Evolutionary conservation across 2,113 vertebrate genomes (phyloP).

Genomic region (Tachuris rubrigastra): DNA sequence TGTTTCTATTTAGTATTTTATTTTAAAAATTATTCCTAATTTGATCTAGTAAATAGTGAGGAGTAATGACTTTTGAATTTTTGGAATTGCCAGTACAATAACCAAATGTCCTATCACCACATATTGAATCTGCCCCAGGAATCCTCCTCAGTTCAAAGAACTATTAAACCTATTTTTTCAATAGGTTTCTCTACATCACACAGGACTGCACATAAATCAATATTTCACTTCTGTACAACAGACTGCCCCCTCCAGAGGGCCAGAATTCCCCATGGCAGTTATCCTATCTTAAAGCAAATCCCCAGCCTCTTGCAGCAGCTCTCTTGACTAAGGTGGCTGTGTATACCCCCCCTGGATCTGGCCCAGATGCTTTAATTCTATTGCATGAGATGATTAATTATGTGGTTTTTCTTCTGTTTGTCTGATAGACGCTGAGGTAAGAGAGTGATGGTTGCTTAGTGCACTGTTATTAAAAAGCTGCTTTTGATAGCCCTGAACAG

Average conservation of each 20-base stretch:
- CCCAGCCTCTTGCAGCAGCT: neutral
- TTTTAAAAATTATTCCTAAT: neutral
- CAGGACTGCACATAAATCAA: neutral
- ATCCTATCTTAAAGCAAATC: neutral
- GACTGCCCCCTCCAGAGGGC: neutral
- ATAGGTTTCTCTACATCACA: neutral
- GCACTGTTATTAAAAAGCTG: conserved; percentile 74
- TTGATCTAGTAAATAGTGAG: neutral
- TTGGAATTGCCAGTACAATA: neutral
- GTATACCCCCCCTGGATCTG: conserved; percentile 12
- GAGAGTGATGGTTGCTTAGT: conserved; percentile 64
- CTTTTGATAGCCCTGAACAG: conserved; percentile 73
- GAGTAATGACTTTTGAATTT: neutral
- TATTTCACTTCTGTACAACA: neutral
- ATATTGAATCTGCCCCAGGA: neutral
- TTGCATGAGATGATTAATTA: conserved; percentile 63
- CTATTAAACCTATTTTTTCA: neutral
- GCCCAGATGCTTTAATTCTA: conserved; percentile 53
- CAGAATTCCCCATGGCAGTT: neutral
- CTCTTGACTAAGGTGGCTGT: neutral
- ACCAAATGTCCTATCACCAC: neutral
- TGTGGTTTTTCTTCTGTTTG: conserved; percentile 68
- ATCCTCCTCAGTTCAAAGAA: neutral
- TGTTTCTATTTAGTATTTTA: neutral
- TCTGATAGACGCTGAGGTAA: conserved; percentile 65